Percentiles rank a stretch among this genome's conserved stretches.
phyloP scores from a whole-genome alignment of 2,797 vertebrate species.

The Hydrocynus forskahlii region DNA sequence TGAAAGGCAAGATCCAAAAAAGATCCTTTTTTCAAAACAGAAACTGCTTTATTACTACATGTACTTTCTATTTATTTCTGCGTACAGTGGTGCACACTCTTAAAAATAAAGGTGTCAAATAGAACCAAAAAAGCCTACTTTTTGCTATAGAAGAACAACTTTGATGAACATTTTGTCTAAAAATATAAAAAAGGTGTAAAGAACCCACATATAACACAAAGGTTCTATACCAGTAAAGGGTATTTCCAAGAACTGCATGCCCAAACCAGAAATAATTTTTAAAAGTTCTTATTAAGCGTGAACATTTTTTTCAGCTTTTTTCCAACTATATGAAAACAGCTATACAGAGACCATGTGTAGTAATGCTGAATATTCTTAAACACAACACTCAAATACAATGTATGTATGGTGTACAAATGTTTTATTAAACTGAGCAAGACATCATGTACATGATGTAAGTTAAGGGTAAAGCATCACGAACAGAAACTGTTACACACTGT shows the following conservation, averaged over 20 bases:
- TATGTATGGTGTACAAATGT: slow-evolving; percentile 4
- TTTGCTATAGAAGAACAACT: background rate
- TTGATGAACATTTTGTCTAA: background rate
- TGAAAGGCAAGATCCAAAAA: background rate
- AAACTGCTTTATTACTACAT: background rate
- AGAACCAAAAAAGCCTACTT: background rate
- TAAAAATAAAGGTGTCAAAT: background rate
- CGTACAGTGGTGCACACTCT: background rate
- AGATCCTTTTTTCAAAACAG: background rate
- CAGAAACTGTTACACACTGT: background rate
- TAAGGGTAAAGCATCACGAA: background rate
- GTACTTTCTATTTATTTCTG: background rate
- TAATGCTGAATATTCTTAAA: background rate
- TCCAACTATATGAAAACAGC: background rate
- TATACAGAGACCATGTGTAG: background rate
- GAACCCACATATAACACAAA: background rate
- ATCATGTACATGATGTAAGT: background rate
- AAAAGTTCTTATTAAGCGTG: background rate
- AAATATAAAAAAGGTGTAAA: background rate
- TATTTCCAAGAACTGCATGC: background rate
- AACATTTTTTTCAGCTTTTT: background rate
- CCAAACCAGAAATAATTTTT: background rate
- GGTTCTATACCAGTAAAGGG: background rate
- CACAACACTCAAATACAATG: background rate
- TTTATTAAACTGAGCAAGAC: background rate